phyloP scores from a whole-genome alignment of 2,797 vertebrate species.

The Psittacula echo region DNA sequence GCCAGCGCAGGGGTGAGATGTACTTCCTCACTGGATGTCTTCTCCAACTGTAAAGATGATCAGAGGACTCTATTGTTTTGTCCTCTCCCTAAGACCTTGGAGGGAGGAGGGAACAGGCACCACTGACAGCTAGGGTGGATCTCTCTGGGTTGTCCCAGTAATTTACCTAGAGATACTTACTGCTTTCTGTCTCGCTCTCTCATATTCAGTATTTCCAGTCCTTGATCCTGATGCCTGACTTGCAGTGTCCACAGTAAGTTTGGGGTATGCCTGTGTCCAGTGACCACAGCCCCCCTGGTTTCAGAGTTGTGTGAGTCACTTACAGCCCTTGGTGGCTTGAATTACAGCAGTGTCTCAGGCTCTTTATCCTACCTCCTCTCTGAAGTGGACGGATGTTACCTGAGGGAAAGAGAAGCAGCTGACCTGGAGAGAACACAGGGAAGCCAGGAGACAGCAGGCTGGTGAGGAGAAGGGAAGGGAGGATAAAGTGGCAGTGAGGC shows the following conservation, averaged over 20 bases:
- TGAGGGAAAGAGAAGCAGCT: not conserved
- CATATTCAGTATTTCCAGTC: not conserved
- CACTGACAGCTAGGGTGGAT: not conserved
- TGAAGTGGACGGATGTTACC: not conserved
- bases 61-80: not conserved
- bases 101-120: not conserved
- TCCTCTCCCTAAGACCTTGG: not conserved
- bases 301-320: not conserved
- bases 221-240: not conserved
- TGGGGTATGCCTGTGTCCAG: not conserved
- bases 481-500: not conserved
- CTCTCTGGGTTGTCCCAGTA: not conserved
- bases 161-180: not conserved
- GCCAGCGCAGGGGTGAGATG: not conserved
- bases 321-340: not conserved
- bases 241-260: not conserved
- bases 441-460: not conserved
- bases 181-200: not conserved
- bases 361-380: not conserved
- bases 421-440: not conserved
- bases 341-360: not conserved
- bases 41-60: not conserved
- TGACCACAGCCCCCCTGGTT: fast-evolving
- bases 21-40: not conserved
- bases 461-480: not conserved